A percentile compares a stretch with the other conserved stretches of the same genome.
phyloP scores from a whole-genome alignment of 2,113 vertebrate species.

The Centrocercus urophasianus region DNA sequence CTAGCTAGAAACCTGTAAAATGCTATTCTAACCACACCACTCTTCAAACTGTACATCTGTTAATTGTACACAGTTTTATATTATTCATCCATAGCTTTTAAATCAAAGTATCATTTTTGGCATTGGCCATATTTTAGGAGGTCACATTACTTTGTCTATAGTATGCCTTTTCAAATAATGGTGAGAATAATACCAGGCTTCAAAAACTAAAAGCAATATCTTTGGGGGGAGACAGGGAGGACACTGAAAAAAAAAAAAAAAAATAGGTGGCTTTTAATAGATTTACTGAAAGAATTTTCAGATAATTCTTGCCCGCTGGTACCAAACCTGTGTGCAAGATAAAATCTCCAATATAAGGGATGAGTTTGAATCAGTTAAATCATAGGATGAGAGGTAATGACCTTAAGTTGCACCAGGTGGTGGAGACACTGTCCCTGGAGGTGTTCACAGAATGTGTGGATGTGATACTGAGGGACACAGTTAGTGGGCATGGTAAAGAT shows the following conservation, averaged over 20 bases:
- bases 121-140: not conserved
- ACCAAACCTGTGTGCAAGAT: not conserved
- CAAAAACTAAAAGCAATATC: not conserved
- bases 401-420: no score
- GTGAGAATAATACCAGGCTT: not conserved
- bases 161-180: not conserved
- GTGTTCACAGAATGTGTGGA: no score
- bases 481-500: no score
- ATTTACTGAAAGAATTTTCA: not conserved
- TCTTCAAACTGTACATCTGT: no score
- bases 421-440: no score
- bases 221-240: rapidly evolving
- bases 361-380: not conserved
- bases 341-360: not conserved
- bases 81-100: not conserved
- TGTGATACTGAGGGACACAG: no score
- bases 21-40: no score
- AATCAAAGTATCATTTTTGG: not conserved
- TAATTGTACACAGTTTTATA: not conserved
- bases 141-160: not conserved
- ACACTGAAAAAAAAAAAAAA: not conserved
- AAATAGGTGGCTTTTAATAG: not conserved
- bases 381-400: no score
- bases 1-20: no score
- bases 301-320: not conserved